phyloP scores from a whole-genome alignment of 2,113 vertebrate species.

The Hydrolagus affinis region DNA sequence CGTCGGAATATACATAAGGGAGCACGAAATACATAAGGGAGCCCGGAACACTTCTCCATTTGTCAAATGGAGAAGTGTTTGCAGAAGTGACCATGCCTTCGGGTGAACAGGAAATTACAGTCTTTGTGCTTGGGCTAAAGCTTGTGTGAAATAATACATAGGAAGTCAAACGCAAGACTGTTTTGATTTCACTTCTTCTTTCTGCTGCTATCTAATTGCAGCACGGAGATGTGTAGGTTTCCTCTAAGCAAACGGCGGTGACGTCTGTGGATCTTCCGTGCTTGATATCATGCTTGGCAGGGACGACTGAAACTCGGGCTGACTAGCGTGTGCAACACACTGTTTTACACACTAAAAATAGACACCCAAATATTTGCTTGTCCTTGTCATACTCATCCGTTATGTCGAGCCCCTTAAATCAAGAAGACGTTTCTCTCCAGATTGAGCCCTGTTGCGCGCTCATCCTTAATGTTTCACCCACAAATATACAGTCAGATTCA shows the following conservation, averaged over 20 bases:
- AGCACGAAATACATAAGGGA: too few relatives aligned
- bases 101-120: slow-evolving; percentile 17
- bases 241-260: not conserved
- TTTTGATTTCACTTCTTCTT: slow-evolving; percentile 7
- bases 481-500: too few relatives aligned
- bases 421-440: too few relatives aligned
- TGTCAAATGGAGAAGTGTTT: not conserved
- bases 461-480: too few relatives aligned
- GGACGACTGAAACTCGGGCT: not conserved
- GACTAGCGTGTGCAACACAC: too few relatives aligned
- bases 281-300: not conserved
- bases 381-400: too few relatives aligned
- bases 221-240: not conserved
- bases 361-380: too few relatives aligned
- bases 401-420: too few relatives aligned
- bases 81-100: not conserved
- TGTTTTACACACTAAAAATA: too few relatives aligned
- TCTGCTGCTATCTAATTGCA: slow-evolving; percentile 1
- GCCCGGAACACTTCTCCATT: too few relatives aligned
- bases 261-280: not conserved
- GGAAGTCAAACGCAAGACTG: not conserved
- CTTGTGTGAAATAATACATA: not conserved
- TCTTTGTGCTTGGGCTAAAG: not conserved
- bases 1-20: too few relatives aligned
- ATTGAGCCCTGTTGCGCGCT: too few relatives aligned